Base-by-base conservation (phyloP, 2,888 invertebrate genomes). In the Trachelus iudaicus region DNA sequence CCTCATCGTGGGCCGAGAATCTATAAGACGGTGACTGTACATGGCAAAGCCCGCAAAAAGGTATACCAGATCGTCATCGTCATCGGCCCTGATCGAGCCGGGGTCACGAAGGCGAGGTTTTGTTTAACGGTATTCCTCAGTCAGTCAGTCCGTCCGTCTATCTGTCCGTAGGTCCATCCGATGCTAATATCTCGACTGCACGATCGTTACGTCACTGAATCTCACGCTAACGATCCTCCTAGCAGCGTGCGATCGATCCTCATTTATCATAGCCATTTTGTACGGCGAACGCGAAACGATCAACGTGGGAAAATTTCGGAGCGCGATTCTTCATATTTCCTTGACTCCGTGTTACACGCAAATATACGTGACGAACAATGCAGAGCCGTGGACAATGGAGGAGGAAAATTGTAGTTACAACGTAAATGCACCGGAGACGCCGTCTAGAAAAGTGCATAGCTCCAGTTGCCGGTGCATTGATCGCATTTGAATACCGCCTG, bases 191-290 rank as follows among this genome's bases (percentile, higher is more conserved):
- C 87, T 84, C 85, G 84, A 85, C 85, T 87, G 86, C 88, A 86
- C 85, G 88, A 88, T 89, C 89, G 88, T 90, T 89, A 90, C 89
- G 90, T 90, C 90, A 90, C 88, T 88, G 87, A 87, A 89, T 89
- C 89, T 89, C 86, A 87, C 87, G 85, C 89, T 90, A 90, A 90
- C 90, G 90, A 90, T 88, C 87, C 87, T 87, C 73, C 34, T 76
- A 78, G 75, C 77, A 71, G 75, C 77, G 34, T 75, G 71, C 75
- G 77, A 71, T 68, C 33, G 35, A 40, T 34, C 37, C n/a, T 33
- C 73, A 73, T 33, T 33, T 71, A 33, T 31, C 33, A 71, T 71
- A 11, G 33, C 34, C 15, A 71, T 34, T 31, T 33, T 33, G 6
- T 71, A 30, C n/a, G 33, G n/a, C 34, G n/a, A 33, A 71, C 31